A percentile compares a stretch with the other conserved stretches of the same genome.
Evolutionary conservation across 1,140 invertebrate genomes (phyloP).

Genomic region (Drosophila aff.): DNA sequence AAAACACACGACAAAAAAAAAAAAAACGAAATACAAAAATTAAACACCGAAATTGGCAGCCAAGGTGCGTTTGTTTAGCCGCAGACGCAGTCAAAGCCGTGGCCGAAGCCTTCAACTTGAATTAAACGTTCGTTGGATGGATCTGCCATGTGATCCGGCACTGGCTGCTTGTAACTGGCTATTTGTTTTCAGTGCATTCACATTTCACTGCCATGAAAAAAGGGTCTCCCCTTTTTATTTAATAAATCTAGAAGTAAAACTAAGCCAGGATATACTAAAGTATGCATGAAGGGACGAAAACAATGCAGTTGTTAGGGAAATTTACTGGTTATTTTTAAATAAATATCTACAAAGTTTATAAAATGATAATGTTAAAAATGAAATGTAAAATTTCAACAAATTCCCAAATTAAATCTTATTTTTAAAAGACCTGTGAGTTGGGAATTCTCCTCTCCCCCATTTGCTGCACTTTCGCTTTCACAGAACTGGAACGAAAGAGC

Average conservation of each 20-base stretch:
- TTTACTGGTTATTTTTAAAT: no score
- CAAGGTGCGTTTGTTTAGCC: slow-evolving; percentile 75
- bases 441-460: no score
- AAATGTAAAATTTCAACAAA: no score
- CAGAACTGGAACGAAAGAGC: slow-evolving; percentile 9
- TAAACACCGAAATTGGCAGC: slow-evolving; percentile 66
- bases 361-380: no score
- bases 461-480: slow-evolving; percentile 31
- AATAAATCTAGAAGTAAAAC: no score
- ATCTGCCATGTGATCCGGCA: slow-evolving; percentile 2
- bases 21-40: slow-evolving; percentile 15
- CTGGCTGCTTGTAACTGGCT: slow-evolving; percentile 5
- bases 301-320: no score
- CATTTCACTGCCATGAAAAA: neutral
- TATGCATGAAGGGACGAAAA: no score
- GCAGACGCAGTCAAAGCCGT: slow-evolving; percentile 32
- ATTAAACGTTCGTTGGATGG: slow-evolving; percentile 46
- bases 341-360: no score
- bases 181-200: slow-evolving; percentile 6
- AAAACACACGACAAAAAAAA: slow-evolving; percentile 16
- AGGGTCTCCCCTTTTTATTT: no score
- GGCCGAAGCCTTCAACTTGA: slow-evolving; percentile 72
- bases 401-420: no score
- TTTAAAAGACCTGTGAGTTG: no score
- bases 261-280: no score